Base-by-base conservation (phyloP, 1,140 invertebrate genomes). In the Plectus sambesii region DNA sequence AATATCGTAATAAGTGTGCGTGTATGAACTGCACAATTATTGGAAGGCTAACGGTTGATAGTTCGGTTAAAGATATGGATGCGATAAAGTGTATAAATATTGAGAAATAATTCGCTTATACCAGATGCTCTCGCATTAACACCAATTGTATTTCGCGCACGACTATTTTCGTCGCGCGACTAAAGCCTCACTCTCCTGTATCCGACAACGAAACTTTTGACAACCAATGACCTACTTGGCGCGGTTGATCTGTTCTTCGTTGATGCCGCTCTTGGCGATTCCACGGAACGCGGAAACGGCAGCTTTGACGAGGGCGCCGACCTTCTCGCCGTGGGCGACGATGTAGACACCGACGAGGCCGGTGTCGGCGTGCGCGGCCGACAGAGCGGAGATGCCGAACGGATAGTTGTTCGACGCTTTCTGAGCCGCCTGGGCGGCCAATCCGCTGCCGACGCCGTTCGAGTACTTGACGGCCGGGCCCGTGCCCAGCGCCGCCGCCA, bases 301-400 rank as follows among this genome's bases (percentile, higher is more conserved):
- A 17, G 33, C 17, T 50, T 37, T 50, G 8, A 1, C 26, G 9
- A 0, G 23, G 36, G 15, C 3, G 1, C 24, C 20, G 5, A 42
- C 36, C 5, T 48, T 46, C 9, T 40, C 15, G 9, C 59, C 65
- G 4, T 65, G 53, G 15, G 53, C 57, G 15, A 54, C 59, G 23
- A 66, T 15, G 42, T 66, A 66, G 17, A 66, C 51, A 20, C 63
- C 63, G 29, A 45, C 57, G 17, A 66, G 49, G 29, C 65, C 62
- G 20, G 49, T 33, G 45, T 66, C 63, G 12, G 48, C 33, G 35
- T 66, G 62, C 8, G 45, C 29, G 23, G 66, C 48, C 39, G 60
- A 60, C 36, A 66, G 29, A 27, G 62, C 35, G 8, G 37, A 26
- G 19, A 62, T 35, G 17, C 47, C 51, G 15, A 62, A 52, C n/a